These are phyloP conservation scores for Yasuhikotakia modesta DNA, from an alignment of 2,797 vertebrate genomes.

Conservation along the genomic window DNA sequence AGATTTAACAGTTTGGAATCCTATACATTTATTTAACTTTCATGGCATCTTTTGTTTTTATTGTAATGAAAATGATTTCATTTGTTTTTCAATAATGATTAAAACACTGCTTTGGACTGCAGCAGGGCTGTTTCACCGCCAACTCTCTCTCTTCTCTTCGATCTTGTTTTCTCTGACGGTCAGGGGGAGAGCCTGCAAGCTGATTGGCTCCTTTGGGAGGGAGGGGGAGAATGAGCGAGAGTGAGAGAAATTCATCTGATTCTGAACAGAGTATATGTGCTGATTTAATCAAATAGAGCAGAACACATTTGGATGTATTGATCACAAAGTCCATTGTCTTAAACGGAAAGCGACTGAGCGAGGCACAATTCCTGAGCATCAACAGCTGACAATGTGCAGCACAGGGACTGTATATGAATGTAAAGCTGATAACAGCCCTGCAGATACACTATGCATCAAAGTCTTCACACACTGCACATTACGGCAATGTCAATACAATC, in stretches of 20 bases:
- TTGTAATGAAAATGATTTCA: neutral
- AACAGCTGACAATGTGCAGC: neutral
- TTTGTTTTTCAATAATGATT: neutral
- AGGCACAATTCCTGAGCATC: neutral
- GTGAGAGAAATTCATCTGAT: conserved; percentile 61
- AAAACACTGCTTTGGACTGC: conserved; percentile 52
- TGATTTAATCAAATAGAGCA: conserved; percentile 70
- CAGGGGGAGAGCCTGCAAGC: conserved; percentile 39
- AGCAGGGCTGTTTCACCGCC: conserved; percentile 6
- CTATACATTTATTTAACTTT: neutral
- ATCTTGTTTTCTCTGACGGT: conserved; percentile 17
- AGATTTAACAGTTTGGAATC: neutral
- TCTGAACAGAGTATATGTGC: conserved; percentile 58
- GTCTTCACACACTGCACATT: neutral
- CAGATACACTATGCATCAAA: neutral
- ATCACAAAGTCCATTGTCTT: conserved; percentile 52
- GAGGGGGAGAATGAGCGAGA: neutral
- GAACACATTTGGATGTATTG: conserved; percentile 66
- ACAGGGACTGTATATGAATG: conserved; percentile 12
- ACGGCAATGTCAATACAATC: neutral
- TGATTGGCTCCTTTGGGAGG: conserved; percentile 51
- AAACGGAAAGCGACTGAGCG: conserved; percentile 12
- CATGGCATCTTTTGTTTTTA: neutral
- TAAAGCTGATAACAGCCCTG: conserved; percentile 2
- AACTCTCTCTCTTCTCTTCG: neutral